Conservation (phyloP, 2,797 vertebrate genomes). For the Siniperca scherzeri region DNA sequence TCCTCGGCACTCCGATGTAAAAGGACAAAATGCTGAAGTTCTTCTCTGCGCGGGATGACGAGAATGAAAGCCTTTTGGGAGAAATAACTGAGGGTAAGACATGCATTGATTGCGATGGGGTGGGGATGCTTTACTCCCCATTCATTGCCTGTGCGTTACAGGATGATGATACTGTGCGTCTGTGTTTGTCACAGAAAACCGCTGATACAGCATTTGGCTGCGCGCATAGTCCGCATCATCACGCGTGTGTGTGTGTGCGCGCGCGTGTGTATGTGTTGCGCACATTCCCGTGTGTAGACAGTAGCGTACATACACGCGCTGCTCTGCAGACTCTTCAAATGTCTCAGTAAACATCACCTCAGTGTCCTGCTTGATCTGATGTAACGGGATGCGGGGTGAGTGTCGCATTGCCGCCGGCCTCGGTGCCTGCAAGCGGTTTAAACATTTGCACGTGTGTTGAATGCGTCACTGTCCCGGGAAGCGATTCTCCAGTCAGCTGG, state of each 20-base stretch:
- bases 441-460: constrained; percentile 68
- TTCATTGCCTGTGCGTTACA: constrained; percentile 18
- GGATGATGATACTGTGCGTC: constrained; percentile 41
- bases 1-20: constrained; percentile 59
- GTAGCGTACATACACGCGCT: background rate
- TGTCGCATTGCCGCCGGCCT: constrained; percentile 83
- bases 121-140: constrained; percentile 10
- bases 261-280: constrained; percentile 11
- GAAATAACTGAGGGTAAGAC: constrained; percentile 80
- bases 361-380: constrained; percentile 34
- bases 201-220: constrained; percentile 76
- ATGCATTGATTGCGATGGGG: background rate
- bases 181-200: constrained; percentile 48
- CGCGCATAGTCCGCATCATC: constrained; percentile 60
- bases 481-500: constrained; percentile 44
- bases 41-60: constrained; percentile 83
- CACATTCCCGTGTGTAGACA: constrained; percentile 24
- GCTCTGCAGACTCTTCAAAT: background rate
- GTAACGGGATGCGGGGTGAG: constrained; percentile 52
- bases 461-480: constrained; percentile 78
- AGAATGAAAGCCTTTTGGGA: constrained; percentile 83
- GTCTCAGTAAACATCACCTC: background rate
- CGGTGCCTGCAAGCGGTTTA: constrained; percentile 58
- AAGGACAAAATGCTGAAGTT: constrained; percentile 83
- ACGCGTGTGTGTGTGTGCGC: too few species aligned